Evolutionary conservation across 2,113 vertebrate genomes (phyloP), one percentile per base, ranked within the genome.

Genomic region (Capreolus pygargus): DNA sequence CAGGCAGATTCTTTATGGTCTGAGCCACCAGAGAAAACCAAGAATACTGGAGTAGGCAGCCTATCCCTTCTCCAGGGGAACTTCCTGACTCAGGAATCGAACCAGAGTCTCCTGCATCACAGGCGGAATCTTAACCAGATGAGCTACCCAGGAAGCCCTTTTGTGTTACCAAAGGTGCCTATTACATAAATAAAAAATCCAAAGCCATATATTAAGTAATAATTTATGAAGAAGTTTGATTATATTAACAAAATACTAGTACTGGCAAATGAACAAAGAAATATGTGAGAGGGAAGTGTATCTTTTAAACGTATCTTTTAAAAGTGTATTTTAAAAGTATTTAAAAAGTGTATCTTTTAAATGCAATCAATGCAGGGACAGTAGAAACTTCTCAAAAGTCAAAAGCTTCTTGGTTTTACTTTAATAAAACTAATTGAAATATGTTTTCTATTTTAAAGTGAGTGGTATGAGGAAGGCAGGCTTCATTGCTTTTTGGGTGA

Each of bases 371-470:
- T 81, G 4, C 55, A 15, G 28, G 23, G 45, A 92, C 94, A 27
- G 64, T 15, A 84, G 23, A 92, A 92, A 91, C 21, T 6, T 54
- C 43, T 82, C 45, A 92, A 79, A 67, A 33, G 17, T 25, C 27
- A 84, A 76, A 93, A 43, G 1, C 1, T 19, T 86, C 76, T 88
- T 82, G 78, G 15, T 27, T 96, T 95, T 88, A 23, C 58, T 97
- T 97, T 82, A 78, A 81, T 82, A 87, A 83, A 39, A 81, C 55
- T 70, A 92, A 84, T 55, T 70, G 52, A 97, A 89, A 81, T 28
- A 58, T 52, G 33, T 78, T 91, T 91, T 94, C 23, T 58, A 83
- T 91, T 97, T 95, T 85, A 82, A 60, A 96, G 33, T 14, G 15
- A 86, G n/a, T 57, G 81, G 52, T 61, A 16, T 58, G 78, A 93